A percentile compares a stretch with the other conserved stretches of the same genome.
phyloP scores from a whole-genome alignment of 2,888 invertebrate species.

The Thumatha senex region DNA sequence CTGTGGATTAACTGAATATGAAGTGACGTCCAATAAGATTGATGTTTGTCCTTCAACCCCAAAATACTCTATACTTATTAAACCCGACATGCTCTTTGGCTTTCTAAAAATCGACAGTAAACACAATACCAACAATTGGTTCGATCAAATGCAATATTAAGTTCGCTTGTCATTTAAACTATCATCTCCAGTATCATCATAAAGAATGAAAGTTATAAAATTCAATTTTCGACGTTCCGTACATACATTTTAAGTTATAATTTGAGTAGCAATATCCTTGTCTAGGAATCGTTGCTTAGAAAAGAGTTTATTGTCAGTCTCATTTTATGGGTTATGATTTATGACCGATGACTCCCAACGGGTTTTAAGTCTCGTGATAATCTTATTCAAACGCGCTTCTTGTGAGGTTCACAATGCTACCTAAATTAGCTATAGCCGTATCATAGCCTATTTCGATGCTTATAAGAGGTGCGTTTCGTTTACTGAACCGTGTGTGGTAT shows the following conservation, averaged over 20 bases:
- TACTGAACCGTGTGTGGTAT: slow-evolving; percentile 62
- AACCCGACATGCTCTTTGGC: slow-evolving; percentile 52
- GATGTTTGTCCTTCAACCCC: slow-evolving; percentile 72
- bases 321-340: slow-evolving; percentile 83
- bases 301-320: slow-evolving; percentile 78
- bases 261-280: slow-evolving; percentile 26
- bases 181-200: slow-evolving; percentile 60
- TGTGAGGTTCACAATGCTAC: slow-evolving; percentile 81
- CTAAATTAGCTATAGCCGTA: slow-evolving; percentile 80
- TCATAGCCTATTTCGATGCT: slow-evolving; percentile 61
- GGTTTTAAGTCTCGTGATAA: slow-evolving; percentile 76
- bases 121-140: slow-evolving; percentile 82
- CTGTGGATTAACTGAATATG: slow-evolving; percentile 62
- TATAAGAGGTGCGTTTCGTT: slow-evolving; percentile 50
- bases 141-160: slow-evolving; percentile 83
- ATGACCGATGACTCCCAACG: slow-evolving; percentile 83
- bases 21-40: slow-evolving; percentile 65
- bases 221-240: slow-evolving; percentile 17
- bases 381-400: slow-evolving; percentile 78
- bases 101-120: slow-evolving; percentile 74
- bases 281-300: slow-evolving; percentile 70
- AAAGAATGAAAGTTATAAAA: slow-evolving; percentile 25
- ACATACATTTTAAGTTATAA: slow-evolving; percentile 30
- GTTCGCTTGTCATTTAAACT: slow-evolving; percentile 82
- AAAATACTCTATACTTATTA: slow-evolving; percentile 58